Conservation (phyloP, 2,113 vertebrate genomes). For the Caloenas nicobarica region DNA sequence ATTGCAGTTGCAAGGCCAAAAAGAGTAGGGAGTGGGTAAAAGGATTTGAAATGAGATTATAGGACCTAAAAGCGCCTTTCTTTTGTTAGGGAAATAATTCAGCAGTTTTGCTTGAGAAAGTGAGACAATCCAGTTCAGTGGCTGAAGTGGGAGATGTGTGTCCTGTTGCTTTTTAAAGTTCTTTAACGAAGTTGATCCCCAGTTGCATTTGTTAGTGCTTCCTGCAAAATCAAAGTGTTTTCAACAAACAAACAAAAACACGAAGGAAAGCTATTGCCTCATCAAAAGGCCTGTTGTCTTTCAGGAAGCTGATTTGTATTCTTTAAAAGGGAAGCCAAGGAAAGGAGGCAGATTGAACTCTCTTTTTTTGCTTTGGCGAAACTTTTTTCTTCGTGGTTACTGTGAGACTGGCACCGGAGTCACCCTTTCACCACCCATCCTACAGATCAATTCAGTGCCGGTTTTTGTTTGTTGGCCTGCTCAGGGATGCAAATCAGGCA, state of each 20-base stretch:
- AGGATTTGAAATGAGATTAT: constrained; percentile 87
- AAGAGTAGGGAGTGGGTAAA: constrained; percentile 76
- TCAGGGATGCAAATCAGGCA: constrained; percentile 1
- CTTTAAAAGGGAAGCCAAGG: constrained; percentile 30
- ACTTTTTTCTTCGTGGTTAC: not conserved
- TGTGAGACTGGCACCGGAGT: not conserved
- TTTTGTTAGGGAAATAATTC: constrained; percentile 80
- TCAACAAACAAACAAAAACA: constrained; percentile 51
- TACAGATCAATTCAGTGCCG: not conserved
- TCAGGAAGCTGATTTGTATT: constrained; percentile 24
- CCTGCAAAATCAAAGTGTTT: constrained; percentile 37
- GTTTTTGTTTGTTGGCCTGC: not conserved
- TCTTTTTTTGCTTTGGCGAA: not conserved
- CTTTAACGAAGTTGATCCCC: constrained; percentile 40
- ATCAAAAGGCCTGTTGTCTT: not conserved
- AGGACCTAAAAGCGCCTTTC: constrained; percentile 75
- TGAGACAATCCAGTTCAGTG: constrained; percentile 73
- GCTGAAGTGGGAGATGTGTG: constrained; percentile 62
- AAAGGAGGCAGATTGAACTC: not conserved
- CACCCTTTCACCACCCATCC: not conserved
- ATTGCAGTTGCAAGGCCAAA: constrained; percentile 80
- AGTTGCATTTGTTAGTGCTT: constrained; percentile 32
- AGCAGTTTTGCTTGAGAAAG: constrained; percentile 68
- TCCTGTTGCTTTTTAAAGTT: constrained; percentile 51
- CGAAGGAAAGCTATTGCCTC: not conserved